Conservation (phyloP, 1,140 invertebrate species). For the Eupristina koningsbergeri region DNA sequence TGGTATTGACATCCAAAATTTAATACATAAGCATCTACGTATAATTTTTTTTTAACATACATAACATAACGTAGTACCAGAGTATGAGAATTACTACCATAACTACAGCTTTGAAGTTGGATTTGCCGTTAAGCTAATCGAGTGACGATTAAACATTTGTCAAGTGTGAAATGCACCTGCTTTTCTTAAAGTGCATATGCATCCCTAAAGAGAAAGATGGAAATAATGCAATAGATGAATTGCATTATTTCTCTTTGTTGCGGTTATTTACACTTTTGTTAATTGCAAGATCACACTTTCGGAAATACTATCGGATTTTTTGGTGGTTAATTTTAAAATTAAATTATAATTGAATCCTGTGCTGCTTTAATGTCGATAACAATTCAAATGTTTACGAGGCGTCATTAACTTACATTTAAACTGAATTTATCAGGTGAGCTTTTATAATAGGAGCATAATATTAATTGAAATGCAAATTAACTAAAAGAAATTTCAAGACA, state of each 20-base stretch:
- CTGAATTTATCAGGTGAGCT: not conserved
- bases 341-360: too few species aligned
- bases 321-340: not conserved
- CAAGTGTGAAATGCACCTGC: conserved; percentile 30
- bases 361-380: not conserved
- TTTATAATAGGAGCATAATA: not conserved
- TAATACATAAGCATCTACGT: too few species aligned
- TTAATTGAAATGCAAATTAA: conserved; percentile 20
- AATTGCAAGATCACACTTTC: too few species aligned
- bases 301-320: not conserved
- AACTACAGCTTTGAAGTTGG: too few species aligned
- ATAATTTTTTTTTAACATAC: too few species aligned
- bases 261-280: too few species aligned
- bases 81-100: too few species aligned
- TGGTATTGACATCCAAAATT: too few species aligned
- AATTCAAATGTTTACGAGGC: not conserved
- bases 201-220: too few species aligned
- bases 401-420: not conserved
- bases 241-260: too few species aligned
- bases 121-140: conserved; percentile 49
- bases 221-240: too few species aligned
- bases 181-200: not conserved
- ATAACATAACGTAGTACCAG: too few species aligned
- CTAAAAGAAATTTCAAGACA: not conserved
- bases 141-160: conserved; percentile 43